Evolutionary conservation across 2,888 invertebrate genomes (phyloP).

Genomic region (Hedychridium roseum): DNA sequence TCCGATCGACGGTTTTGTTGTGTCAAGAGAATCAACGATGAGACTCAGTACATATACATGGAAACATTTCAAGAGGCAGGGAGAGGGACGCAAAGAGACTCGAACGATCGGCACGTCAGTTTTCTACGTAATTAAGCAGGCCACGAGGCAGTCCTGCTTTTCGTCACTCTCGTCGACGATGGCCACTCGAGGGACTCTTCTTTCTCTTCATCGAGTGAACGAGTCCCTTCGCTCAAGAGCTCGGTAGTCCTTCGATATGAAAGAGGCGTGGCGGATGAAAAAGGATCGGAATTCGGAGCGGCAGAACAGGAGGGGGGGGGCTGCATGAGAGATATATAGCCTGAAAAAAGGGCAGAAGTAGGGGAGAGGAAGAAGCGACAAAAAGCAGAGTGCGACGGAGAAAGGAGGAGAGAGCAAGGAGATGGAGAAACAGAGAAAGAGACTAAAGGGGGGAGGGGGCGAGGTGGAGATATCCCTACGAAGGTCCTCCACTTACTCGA

Average conservation of each 20-base stretch:
- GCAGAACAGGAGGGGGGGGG: no score
- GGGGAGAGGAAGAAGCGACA: no score
- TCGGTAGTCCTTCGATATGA: slow-evolving; percentile 19
- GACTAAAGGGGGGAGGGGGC: not conserved
- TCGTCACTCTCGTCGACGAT: slow-evolving; percentile 32
- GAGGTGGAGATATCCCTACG: slow-evolving; percentile 5
- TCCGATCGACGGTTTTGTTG: no score
- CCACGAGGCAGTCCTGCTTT: slow-evolving; percentile 22
- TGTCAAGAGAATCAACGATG: no score
- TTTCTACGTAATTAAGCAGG: slow-evolving; percentile 31
- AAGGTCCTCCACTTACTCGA: slow-evolving; percentile 17
- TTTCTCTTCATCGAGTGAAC: slow-evolving; percentile 6
- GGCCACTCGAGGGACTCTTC: slow-evolving; percentile 23
- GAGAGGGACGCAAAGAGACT: no score
- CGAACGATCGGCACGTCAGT: slow-evolving; percentile 4
- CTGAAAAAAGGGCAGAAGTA: no score
- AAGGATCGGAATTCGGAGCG: no score
- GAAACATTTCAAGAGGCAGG: no score
- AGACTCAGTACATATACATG: no score
- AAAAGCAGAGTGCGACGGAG: slow-evolving; percentile 8
- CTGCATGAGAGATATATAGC: no score
- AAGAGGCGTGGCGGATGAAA: slow-evolving; percentile 3
- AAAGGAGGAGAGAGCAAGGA: slow-evolving; percentile 3
- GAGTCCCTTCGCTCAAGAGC: slow-evolving; percentile 26
- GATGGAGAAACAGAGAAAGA: not conserved